phyloP scores from a whole-genome alignment of 35 echinoderm and acorn worm genomes.

The Anneissia japonica region DNA sequence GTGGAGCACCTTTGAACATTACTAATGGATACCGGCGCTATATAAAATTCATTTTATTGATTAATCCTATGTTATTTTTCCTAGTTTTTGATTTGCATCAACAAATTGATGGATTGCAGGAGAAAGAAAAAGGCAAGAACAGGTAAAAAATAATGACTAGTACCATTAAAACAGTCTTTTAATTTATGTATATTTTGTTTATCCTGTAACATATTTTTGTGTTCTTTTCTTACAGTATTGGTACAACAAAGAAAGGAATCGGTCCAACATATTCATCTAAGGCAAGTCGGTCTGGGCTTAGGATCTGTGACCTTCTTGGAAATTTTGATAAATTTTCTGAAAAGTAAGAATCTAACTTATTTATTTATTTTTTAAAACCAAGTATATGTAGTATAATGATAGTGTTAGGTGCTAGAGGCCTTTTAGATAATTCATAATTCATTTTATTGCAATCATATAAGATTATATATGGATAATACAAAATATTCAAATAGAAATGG shows the following conservation, averaged over 20 bases:
- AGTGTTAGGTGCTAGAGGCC: no score
- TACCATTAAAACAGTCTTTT: neutral
- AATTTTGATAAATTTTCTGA: constrained; percentile 77
- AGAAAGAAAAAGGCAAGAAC: constrained; percentile 89
- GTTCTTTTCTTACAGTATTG: constrained; percentile 62
- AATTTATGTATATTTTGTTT: neutral
- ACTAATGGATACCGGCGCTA: no score
- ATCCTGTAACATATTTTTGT: neutral
- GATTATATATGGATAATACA: no score
- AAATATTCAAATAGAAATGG: no score
- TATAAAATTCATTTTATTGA: neutral
- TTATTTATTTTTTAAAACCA: no score
- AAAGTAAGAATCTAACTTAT: constrained; percentile 66
- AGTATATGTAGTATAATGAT: no score
- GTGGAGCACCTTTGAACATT: no score
- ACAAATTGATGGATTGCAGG: constrained; percentile 85
- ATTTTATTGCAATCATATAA: no score
- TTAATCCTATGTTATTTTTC: constrained; percentile 2
- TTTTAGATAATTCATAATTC: no score
- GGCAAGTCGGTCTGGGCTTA: constrained; percentile 79
- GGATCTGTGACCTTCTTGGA: constrained; percentile 84
- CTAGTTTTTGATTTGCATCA: constrained; percentile 97
- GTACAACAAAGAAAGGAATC: constrained; percentile 96
- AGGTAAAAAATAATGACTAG: constrained; percentile 21
- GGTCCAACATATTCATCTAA: constrained; percentile 94